phyloP scores from a whole-genome alignment of 2,113 vertebrate species.

The Columba livia region DNA sequence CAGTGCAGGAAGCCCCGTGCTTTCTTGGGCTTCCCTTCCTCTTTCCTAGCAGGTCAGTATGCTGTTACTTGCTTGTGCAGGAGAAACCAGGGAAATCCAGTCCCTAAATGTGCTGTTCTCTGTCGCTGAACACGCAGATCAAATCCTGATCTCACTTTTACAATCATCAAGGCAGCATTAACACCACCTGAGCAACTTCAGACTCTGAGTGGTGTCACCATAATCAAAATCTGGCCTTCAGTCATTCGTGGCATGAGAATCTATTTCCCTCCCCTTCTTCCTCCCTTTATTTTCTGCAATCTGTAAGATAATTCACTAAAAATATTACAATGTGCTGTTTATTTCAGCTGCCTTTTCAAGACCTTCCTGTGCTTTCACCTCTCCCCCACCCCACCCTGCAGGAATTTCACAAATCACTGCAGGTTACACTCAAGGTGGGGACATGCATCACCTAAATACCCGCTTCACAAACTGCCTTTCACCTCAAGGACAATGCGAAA shows the following conservation, averaged over 20 bases:
- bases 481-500: constrained; percentile 33
- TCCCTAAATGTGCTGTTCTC: not conserved
- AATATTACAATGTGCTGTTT: constrained; percentile 31
- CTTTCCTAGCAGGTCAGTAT: not conserved
- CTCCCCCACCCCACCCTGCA: not conserved
- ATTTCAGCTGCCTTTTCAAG: constrained; percentile 26
- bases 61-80: not conserved
- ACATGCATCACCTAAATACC: constrained; percentile 38
- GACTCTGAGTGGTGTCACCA: not conserved
- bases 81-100: not conserved
- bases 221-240: not conserved
- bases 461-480: constrained; percentile 36
- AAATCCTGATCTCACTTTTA: not conserved
- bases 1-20: not conserved
- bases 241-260: not conserved
- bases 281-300: not conserved
- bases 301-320: constrained; percentile 25
- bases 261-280: not conserved
- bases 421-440: not conserved
- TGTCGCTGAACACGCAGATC: not conserved
- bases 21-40: not conserved
- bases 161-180: not conserved
- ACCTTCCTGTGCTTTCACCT: not conserved
- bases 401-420: constrained; percentile 56
- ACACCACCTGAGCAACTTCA: not conserved